These are phyloP conservation scores for Lasioglossum leucozonium DNA, from an alignment of 2,888 invertebrate species.

Conservation along the genomic window DNA sequence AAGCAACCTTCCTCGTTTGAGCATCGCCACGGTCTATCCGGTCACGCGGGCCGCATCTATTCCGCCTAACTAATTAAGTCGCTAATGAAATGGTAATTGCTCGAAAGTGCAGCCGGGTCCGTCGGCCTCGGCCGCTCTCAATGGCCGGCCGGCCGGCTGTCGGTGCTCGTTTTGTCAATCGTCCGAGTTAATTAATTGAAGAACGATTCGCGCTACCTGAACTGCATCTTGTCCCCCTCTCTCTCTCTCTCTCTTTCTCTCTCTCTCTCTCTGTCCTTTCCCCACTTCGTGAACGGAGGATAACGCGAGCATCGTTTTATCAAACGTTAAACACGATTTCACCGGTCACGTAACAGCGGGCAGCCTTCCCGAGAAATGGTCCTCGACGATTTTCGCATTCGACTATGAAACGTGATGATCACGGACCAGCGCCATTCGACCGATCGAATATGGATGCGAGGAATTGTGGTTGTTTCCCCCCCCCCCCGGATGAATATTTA, in stretches of 20 bases:
- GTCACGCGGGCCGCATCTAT: slow-evolving; percentile 45
- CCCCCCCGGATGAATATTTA: neutral
- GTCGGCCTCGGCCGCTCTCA: slow-evolving; percentile 16
- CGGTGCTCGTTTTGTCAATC: slow-evolving; percentile 42
- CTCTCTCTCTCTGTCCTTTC: neutral
- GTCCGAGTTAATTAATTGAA: slow-evolving; percentile 59
- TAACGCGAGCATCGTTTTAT: slow-evolving; percentile 15
- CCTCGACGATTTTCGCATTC: neutral
- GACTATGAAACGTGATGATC: neutral
- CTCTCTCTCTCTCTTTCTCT: neutral
- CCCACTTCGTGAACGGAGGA: neutral
- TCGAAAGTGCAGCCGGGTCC: slow-evolving; percentile 47
- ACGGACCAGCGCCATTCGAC: neutral
- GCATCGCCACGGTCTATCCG: slow-evolving; percentile 34
- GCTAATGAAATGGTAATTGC: slow-evolving; percentile 67
- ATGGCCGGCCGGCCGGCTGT: neutral
- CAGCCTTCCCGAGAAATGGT: neutral
- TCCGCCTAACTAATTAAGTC: slow-evolving; percentile 61
- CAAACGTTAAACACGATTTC: slow-evolving; percentile 13
- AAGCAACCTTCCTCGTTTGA: slow-evolving; percentile 39
- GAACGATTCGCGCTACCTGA: slow-evolving; percentile 24
- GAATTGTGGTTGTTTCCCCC: neutral
- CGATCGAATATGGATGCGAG: neutral
- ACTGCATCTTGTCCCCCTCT: neutral
- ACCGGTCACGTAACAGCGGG: neutral